A percentile compares a stretch with the other conserved stretches of the same genome.
These are phyloP conservation scores for Xestobium rufovillosum DNA, from an alignment of 2,888 invertebrate genomes.

Conservation along the genomic window DNA sequence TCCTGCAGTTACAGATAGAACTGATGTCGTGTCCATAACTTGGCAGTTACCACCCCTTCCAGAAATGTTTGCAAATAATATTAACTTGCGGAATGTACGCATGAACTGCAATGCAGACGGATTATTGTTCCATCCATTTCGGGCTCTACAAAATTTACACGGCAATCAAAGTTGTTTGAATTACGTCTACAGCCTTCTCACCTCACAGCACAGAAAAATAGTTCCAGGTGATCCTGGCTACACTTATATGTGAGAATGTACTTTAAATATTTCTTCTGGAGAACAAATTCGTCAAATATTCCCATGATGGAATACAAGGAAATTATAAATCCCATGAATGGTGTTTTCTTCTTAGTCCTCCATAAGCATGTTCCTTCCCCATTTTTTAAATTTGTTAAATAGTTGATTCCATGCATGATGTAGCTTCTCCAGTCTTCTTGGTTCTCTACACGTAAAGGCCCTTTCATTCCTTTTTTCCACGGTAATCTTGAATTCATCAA, in stretches of 20 bases:
- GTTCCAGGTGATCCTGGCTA: conserved; percentile 15
- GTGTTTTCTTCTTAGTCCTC: conserved; percentile 10
- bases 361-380: conserved; percentile 7
- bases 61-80: too few species aligned
- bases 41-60: conserved; percentile 14
- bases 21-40: conserved; percentile 12
- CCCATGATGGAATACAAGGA: conserved; percentile 8
- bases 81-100: conserved; percentile 8
- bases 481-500: conserved; percentile 18
- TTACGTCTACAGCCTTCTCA: too few species aligned
- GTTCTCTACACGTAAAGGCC: too few species aligned
- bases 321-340: conserved; percentile 14
- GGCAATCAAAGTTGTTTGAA: too few species aligned
- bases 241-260: conserved; percentile 12
- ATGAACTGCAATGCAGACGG: conserved; percentile 13
- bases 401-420: too few species aligned
- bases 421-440: too few species aligned
- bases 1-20: conserved; percentile 9
- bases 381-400: conserved; percentile 12
- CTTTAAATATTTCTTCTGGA: too few species aligned
- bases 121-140: conserved; percentile 18
- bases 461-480: conserved; percentile 11
- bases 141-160: conserved; percentile 8
- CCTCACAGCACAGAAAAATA: too few species aligned
- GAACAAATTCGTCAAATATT: conserved; percentile 13